Conservation (phyloP, 2,797 vertebrate genomes). For the Scyliorhinus canicula region DNA sequence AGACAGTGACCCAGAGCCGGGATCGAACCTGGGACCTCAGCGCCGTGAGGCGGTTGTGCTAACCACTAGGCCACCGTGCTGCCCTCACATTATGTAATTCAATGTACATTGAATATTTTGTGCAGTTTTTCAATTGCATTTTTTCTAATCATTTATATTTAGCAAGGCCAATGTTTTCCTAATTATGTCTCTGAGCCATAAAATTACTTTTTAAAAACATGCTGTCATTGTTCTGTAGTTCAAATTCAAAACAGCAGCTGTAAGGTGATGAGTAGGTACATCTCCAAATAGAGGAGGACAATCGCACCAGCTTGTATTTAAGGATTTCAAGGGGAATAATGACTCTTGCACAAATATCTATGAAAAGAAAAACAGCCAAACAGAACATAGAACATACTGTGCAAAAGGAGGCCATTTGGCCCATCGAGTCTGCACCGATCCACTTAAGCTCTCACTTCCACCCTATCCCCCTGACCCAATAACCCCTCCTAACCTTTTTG, state of each 20-base stretch:
- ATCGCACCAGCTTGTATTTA: not conserved
- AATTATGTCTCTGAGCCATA: not conserved
- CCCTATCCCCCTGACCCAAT: no score
- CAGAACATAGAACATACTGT: no score
- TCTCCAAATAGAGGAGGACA: constrained; percentile 17
- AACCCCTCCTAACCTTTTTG: no score
- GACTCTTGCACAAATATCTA: constrained; percentile 36
- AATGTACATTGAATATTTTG: not conserved
- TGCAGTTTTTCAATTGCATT: no score
- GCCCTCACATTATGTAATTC: not conserved
- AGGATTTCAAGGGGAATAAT: not conserved
- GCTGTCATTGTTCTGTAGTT: not conserved
- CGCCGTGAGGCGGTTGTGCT: no score
- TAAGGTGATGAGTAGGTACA: constrained; percentile 40
- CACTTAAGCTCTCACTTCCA: no score
- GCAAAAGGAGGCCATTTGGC: no score
- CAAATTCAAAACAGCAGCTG: not conserved
- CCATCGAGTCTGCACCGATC: no score
- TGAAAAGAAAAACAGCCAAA: not conserved
- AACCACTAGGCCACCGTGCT: no score
- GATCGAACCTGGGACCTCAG: no score
- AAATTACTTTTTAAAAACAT: not conserved
- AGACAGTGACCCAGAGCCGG: no score
- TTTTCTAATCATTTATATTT: not conserved
- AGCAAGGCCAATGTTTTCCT: not conserved